phyloP scores from a whole-genome alignment of 2,797 vertebrate genomes.

The Falco berigora region DNA sequence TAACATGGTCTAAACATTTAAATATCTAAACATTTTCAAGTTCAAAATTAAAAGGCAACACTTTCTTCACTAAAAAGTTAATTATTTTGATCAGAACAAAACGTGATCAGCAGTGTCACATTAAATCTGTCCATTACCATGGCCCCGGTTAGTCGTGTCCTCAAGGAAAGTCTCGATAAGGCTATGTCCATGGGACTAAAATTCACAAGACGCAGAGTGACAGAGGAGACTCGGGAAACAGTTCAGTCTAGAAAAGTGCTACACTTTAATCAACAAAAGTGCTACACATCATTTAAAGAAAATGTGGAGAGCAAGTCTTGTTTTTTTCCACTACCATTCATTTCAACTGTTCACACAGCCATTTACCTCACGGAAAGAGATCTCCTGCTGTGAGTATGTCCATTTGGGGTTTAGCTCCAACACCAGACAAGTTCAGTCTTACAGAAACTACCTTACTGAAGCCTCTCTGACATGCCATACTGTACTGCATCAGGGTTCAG shows the following conservation, averaged over 20 bases:
- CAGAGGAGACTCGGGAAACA: constrained; percentile 46
- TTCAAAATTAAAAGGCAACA: background rate
- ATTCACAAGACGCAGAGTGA: constrained; percentile 1
- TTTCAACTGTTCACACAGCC: background rate
- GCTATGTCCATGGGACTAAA: background rate
- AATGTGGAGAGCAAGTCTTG: background rate
- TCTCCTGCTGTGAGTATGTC: background rate
- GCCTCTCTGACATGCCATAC: background rate
- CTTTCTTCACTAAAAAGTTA: background rate
- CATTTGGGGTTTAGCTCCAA: background rate
- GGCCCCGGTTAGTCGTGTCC: background rate
- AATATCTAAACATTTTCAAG: background rate
- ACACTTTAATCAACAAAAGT: constrained; percentile 52
- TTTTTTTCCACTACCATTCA: background rate
- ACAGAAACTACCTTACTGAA: background rate
- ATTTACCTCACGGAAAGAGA: background rate
- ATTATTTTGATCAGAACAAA: background rate
- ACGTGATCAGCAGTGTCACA: background rate
- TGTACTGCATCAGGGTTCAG: background rate
- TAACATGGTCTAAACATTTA: too few species aligned
- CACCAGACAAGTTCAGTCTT: background rate
- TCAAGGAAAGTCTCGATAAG: background rate
- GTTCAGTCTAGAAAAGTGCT: constrained; percentile 49
- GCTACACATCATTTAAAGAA: constrained; percentile 41
- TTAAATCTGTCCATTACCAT: background rate